These are phyloP conservation scores for Enteromius treurensis DNA, from an alignment of 2,797 vertebrate genomes.

Conservation along the genomic window DNA sequence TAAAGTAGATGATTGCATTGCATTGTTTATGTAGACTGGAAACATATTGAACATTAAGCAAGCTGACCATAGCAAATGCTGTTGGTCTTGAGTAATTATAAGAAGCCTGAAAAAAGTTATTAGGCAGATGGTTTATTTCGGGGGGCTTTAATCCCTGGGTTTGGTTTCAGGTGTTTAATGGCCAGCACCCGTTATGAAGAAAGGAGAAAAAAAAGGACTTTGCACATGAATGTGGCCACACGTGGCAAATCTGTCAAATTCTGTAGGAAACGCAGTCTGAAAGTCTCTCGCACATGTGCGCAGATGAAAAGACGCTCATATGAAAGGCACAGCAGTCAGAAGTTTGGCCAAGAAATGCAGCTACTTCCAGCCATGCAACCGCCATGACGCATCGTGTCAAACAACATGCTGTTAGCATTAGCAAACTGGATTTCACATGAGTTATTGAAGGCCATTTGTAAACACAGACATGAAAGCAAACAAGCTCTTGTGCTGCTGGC, in stretches of 20 bases:
- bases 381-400: conserved; percentile 67
- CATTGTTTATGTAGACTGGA: background rate
- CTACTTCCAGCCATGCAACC: conserved; percentile 62
- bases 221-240: background rate
- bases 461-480: conserved; percentile 79
- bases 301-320: conserved; percentile 34
- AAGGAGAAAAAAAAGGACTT: background rate
- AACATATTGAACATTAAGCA: background rate
- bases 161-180: background rate
- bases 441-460: conserved; percentile 78
- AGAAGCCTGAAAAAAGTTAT: background rate
- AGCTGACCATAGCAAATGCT: background rate
- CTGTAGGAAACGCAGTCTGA: background rate
- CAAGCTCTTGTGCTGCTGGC: conserved; percentile 69
- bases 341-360: conserved; percentile 56
- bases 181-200: background rate
- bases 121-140: background rate
- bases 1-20: background rate
- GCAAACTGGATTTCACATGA: conserved; percentile 70
- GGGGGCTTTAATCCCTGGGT: background rate
- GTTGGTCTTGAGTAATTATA: background rate
- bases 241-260: background rate
- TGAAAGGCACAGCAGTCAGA: conserved; percentile 44
- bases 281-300: conserved; percentile 9
- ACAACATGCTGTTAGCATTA: conserved; percentile 71